Percentiles rank a stretch among this genome's conserved stretches.
Evolutionary conservation across 2,113 vertebrate genomes (phyloP).

Genomic region (Hemichromis elongatus): DNA sequence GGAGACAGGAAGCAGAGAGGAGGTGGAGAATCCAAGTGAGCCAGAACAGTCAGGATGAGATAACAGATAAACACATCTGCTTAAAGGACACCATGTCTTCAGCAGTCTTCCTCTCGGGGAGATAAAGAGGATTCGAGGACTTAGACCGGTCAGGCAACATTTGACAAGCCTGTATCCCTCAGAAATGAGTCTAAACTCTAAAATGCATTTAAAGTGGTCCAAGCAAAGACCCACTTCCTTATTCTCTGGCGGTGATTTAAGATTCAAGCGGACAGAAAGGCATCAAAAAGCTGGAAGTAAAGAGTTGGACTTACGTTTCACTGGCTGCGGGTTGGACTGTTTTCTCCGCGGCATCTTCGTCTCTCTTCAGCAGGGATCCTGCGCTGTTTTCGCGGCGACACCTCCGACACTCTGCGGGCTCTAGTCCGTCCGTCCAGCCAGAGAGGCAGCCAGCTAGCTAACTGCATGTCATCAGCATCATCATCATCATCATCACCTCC

Average conservation of each 20-base stretch:
- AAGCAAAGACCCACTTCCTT: background rate
- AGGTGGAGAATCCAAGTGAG: conserved; percentile 11
- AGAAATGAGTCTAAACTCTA: background rate
- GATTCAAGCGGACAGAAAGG: background rate
- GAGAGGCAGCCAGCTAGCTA: conserved; percentile 35
- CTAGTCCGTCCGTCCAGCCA: conserved; percentile 21
- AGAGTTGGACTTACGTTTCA: conserved; percentile 76
- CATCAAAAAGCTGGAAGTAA: background rate
- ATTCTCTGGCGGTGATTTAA: background rate
- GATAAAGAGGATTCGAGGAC: background rate
- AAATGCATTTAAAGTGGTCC: background rate
- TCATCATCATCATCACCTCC: conserved; percentile 35
- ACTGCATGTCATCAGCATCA: conserved; percentile 28
- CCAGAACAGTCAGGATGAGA: conserved; percentile 49
- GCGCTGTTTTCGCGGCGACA: conserved; percentile 13
- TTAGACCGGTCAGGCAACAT: background rate
- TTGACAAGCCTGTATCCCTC: background rate
- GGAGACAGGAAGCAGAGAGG: conserved; percentile 42
- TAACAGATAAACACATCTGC: conserved; percentile 15
- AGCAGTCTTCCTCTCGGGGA: conserved; percentile 10
- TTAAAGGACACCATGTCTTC: background rate
- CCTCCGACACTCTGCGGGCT: background rate
- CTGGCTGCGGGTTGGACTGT: conserved; percentile 89
- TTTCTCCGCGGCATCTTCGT: conserved; percentile 88
- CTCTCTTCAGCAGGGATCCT: background rate